These are phyloP conservation scores for Trilocha varians DNA, from an alignment of 2,888 invertebrate genomes.

Conservation along the genomic window DNA sequence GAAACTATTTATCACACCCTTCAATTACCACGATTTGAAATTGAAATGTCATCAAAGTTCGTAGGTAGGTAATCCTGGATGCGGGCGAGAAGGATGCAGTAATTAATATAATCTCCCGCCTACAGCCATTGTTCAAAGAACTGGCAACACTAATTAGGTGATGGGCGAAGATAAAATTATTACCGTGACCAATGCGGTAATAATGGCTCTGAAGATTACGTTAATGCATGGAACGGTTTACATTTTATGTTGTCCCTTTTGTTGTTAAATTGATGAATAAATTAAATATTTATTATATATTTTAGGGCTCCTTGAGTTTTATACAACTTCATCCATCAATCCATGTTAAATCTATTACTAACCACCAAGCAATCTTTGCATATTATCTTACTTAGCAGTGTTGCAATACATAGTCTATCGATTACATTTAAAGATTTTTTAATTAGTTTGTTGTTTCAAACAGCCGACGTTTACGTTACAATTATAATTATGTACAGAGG, in stretches of 20 bases:
- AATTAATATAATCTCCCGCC: constrained; percentile 31
- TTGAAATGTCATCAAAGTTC: constrained; percentile 1
- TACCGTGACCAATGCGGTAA: not conserved
- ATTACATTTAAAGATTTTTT: too few relatives aligned
- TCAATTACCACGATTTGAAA: not conserved
- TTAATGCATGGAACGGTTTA: not conserved
- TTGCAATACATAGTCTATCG: too few relatives aligned
- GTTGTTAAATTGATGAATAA: not conserved
- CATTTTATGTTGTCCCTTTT: not conserved
- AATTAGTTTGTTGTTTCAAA: too few relatives aligned
- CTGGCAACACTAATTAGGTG: constrained; percentile 2
- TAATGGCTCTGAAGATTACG: not conserved
- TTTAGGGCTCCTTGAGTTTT: too few relatives aligned
- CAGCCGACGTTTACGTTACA: too few relatives aligned
- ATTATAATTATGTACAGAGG: too few relatives aligned
- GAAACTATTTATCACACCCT: not conserved
- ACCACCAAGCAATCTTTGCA: too few relatives aligned
- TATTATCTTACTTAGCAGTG: too few relatives aligned
- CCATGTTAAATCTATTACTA: too few relatives aligned
- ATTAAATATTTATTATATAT: too few relatives aligned
- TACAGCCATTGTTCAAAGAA: constrained; percentile 11
- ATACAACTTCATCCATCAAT: too few relatives aligned
- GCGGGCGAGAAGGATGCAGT: constrained; percentile 26
- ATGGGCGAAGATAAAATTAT: not conserved
- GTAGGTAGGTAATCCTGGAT: constrained; percentile 17